Evolutionary conservation across 2,888 invertebrate genomes (phyloP), one percentile per base, ranked within the genome.

Genomic region (Notodonta ziczac): DNA sequence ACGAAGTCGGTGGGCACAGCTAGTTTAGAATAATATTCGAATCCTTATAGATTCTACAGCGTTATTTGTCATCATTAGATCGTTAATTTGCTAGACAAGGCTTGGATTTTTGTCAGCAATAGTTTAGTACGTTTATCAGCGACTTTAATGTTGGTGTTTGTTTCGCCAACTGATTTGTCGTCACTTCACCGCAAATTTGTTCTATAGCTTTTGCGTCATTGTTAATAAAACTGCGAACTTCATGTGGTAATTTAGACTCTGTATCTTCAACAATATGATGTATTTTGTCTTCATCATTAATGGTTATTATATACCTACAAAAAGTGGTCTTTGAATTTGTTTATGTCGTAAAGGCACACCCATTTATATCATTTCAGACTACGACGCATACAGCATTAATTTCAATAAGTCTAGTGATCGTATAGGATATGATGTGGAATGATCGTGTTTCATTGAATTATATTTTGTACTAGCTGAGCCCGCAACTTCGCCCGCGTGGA

Each of bases 301-400:
- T 50, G 39, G 60, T 56, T n/a, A 35, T 61, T 46, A 3, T 35
- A 35, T 35, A 62, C 61, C 39, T 14, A 63, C 58, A 56, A 56
- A 48, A 61, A 48, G 35, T 64, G 54, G n/a, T n/a, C n/a, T 55
- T 51, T 51, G 54, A 63, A 65, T 64, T 70, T 70, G 68, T 71
- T 62, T 61, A 54, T 65, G 58, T 61, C 8, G 9, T 32, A 35
- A 42, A 40, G 9, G 24, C 35, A 39, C 54, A 39, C 39, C 13
- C 67, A 70, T 73, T 52, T 50, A 66, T 76, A 60, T 62, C 63
- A 39, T 67, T 75, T 61, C 13, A 16, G 13, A 7, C 39, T 42
- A 42, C n/a, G 73, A 76, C 74, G 72, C 56, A 40, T 59, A 57
- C 32, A 2, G 35, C 58, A 76, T 74, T 63, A 58, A 70, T 74